Conservation (phyloP, 2,888 invertebrate genomes). For the Tetragonula carbonaria region DNA sequence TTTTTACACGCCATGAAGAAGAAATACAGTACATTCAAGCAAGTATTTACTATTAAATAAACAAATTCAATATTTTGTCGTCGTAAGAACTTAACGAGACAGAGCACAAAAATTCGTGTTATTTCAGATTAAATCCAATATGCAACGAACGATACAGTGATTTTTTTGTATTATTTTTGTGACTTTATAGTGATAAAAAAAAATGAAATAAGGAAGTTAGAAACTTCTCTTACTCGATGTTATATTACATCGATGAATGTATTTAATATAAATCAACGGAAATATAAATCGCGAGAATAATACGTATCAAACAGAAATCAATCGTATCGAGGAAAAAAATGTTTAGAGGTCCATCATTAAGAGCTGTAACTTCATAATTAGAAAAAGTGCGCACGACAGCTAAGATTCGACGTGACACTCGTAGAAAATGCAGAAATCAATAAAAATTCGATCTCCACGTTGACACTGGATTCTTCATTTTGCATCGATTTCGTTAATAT, state of each 20-base stretch:
- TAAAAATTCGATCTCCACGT: neutral
- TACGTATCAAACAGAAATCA: neutral
- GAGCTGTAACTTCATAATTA: neutral
- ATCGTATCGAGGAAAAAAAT: neutral
- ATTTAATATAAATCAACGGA: neutral
- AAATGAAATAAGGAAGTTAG: conserved; percentile 1
- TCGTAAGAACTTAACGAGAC: neutral
- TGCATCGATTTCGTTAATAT: neutral
- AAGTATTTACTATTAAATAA: conserved; percentile 19
- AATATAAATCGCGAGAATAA: conserved; percentile 5
- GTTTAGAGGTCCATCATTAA: neutral
- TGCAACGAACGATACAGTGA: neutral
- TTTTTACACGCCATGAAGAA: neutral
- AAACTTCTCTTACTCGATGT: neutral
- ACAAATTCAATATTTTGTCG: conserved; percentile 18
- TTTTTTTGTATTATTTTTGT: conserved; percentile 38
- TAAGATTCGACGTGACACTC: neutral
- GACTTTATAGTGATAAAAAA: conserved; percentile 10
- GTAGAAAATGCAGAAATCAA: neutral
- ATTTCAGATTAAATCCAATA: conserved; percentile 1
- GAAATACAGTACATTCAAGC: neutral
- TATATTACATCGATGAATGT: neutral
- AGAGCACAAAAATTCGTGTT: neutral
- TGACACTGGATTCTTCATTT: neutral
- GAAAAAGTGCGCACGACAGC: neutral